Conservation (phyloP, 2,797 vertebrate genomes). For the Lutjanus campechanus region DNA sequence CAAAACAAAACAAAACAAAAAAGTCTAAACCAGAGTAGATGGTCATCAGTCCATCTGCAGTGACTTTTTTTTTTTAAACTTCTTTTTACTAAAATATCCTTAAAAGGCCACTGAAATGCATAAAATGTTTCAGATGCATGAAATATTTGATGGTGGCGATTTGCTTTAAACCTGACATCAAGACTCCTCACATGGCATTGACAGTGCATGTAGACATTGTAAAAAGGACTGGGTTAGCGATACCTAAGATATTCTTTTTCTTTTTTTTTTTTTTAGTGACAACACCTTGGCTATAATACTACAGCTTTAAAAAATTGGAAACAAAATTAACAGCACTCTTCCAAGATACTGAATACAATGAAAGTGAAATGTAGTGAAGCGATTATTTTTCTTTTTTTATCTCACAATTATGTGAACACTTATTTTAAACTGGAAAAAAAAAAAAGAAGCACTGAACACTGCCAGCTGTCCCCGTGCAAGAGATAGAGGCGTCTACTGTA, state of each 20-base stretch:
- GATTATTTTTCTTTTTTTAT: conserved; percentile 83
- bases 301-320: conserved; percentile 82
- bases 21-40: conserved; percentile 78
- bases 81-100: conserved; percentile 87
- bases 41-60: conserved; percentile 91
- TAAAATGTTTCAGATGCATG: conserved; percentile 90
- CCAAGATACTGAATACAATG: conserved; percentile 90
- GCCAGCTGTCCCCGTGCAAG: conserved; percentile 79
- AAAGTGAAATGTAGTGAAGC: conserved; percentile 97
- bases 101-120: conserved; percentile 99
- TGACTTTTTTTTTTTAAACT: conserved; percentile 69
- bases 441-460: conserved; percentile 85
- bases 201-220: conserved; percentile 94
- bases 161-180: conserved; percentile 88
- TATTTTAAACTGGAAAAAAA: conserved; percentile 76
- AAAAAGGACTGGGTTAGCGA: conserved; percentile 89
- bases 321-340: conserved; percentile 90
- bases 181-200: conserved; percentile 91
- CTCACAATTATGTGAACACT: conserved; percentile 91
- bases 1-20: conserved; percentile 32
- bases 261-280: conserved; percentile 83
- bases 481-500: conserved; percentile 76
- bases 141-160: conserved; percentile 82
- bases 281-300: conserved; percentile 93
- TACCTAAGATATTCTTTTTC: conserved; percentile 76